Conservation (phyloP, 2,797 vertebrate genomes). For the Knipowitschia caucasica region DNA sequence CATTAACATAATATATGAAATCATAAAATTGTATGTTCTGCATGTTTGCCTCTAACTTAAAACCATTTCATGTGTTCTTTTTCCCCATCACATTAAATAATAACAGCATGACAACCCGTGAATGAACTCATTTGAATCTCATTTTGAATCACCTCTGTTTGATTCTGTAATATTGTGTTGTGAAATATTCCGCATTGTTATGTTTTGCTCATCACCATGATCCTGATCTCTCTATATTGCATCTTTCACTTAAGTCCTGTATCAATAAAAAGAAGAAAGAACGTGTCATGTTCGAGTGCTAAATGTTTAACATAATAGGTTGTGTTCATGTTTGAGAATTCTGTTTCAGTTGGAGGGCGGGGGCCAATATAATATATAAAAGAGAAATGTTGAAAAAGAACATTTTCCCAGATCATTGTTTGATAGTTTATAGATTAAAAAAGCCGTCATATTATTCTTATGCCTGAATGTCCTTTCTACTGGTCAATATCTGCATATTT, state of each 20-base stretch:
- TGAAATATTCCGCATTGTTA: neutral
- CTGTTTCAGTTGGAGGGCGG: no score
- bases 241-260: conserved; percentile 1
- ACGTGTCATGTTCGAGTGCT: conserved; percentile 11
- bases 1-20: no score
- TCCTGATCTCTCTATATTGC: neutral
- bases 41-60: neutral
- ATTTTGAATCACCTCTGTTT: neutral
- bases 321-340: no score
- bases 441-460: no score
- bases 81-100: neutral
- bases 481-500: no score
- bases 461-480: no score
- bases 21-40: no score
- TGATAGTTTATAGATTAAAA: no score
- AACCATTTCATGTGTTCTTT: neutral
- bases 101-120: conserved; percentile 1
- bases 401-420: no score
- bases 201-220: neutral
- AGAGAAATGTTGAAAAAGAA: no score
- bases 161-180: conserved; percentile 5
- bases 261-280: conserved; percentile 44
- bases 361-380: no score
- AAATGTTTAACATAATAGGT: no score
- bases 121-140: conserved; percentile 6